Percentiles rank a stretch among this genome's conserved stretches.
Evolutionary conservation across 1,140 invertebrate genomes (phyloP).

Genomic region (Arctopsyche grandis): DNA sequence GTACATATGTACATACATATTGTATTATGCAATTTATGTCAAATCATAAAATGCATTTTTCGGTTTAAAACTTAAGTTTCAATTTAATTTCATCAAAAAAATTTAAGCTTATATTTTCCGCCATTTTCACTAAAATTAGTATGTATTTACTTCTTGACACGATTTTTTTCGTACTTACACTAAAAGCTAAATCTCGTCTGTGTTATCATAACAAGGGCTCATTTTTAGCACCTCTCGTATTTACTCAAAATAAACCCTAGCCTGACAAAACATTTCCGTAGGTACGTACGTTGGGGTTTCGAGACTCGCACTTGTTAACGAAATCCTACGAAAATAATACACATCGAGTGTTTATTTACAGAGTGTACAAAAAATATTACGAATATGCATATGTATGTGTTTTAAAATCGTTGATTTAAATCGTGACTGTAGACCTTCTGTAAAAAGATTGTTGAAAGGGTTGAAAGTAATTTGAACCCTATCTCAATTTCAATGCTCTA

Average conservation of each 20-base stretch:
- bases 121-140: no score
- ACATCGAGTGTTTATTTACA: neutral
- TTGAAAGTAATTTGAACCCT: neutral
- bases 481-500: neutral
- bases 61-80: no score
- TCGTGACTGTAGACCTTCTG: neutral
- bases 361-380: neutral
- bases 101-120: no score
- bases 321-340: conserved; percentile 21
- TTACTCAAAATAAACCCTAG: neutral
- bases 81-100: no score
- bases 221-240: conserved; percentile 16
- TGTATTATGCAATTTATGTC: no score
- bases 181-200: neutral
- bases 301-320: conserved; percentile 8
- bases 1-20: no score
- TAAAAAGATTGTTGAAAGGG: neutral
- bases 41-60: no score
- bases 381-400: neutral
- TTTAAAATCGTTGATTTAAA: neutral
- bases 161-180: no score
- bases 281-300: neutral
- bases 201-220: conserved; percentile 4
- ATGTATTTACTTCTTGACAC: no score
- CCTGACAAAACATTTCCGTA: neutral